Conservation (phyloP, 2,888 invertebrate species). For the Hydraecia micacea region DNA sequence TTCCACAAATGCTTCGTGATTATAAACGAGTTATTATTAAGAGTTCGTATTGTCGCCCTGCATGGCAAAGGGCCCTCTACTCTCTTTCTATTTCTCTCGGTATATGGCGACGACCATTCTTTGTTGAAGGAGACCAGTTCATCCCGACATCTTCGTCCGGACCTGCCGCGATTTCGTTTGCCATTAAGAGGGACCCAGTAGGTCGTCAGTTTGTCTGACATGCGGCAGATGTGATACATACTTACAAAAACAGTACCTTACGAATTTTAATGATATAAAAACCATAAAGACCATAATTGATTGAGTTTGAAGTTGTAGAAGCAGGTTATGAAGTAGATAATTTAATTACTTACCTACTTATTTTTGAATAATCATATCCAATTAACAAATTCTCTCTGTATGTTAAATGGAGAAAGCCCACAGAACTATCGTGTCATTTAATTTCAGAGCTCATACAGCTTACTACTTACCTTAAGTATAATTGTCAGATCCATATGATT, state of each 20-base stretch:
- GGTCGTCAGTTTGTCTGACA: neutral
- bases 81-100: neutral
- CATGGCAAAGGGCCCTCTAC: neutral
- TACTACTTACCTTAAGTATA: neutral
- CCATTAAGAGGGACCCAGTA: too few relatives aligned
- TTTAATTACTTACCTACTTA: neutral
- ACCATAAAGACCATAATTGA: too few relatives aligned
- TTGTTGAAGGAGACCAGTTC: neutral
- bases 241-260: neutral
- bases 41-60: neutral
- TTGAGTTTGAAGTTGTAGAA: neutral
- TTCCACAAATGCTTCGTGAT: neutral
- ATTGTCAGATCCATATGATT: slow-evolving; percentile 38
- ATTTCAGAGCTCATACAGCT: slow-evolving; percentile 4
- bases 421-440: neutral
- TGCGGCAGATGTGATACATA: neutral
- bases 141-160: neutral
- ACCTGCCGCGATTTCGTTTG: neutral
- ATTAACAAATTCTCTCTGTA: neutral
- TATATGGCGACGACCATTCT: too few relatives aligned
- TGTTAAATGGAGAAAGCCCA: slow-evolving; percentile 30
- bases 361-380: slow-evolving; percentile 1
- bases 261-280: neutral
- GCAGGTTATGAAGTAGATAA: neutral
- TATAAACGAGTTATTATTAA: neutral